phyloP scores from a whole-genome alignment of 2,888 invertebrate species.

The Ormia ochracea region DNA sequence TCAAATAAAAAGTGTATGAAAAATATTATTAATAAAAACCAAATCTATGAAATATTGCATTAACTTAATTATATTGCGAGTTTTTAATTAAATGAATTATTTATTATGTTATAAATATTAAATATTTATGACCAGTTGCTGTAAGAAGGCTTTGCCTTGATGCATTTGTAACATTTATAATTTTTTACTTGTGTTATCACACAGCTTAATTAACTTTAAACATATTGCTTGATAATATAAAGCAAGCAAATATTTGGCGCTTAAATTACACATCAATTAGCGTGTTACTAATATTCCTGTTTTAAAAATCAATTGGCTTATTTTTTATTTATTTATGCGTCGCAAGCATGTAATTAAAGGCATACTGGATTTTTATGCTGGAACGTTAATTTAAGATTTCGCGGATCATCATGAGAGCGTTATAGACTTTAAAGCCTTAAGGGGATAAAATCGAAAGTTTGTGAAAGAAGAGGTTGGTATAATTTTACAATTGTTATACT shows the following conservation, averaged over 20 bases:
- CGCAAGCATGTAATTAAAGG: too few species aligned
- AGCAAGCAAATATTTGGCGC: constrained; percentile 26
- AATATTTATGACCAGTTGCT: constrained; percentile 8
- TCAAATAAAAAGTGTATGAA: background rate
- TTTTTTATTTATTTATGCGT: background rate
- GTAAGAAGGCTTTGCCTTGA: background rate
- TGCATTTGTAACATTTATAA: background rate
- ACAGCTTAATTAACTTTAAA: constrained; percentile 25
- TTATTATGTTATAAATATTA: constrained; percentile 39
- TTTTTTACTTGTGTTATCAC: background rate
- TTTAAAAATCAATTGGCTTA: background rate
- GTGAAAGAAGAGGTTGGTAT: too few species aligned
- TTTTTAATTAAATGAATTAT: constrained; percentile 45
- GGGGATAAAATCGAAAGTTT: too few species aligned
- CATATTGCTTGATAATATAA: constrained; percentile 24
- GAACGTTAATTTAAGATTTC: too few species aligned
- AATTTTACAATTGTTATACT: too few species aligned
- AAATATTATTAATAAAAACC: background rate
- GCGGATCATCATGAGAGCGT: too few species aligned
- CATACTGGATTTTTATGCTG: too few species aligned
- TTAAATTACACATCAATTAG: constrained; percentile 42
- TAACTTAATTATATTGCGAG: constrained; percentile 47
- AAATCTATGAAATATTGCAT: background rate
- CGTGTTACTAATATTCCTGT: background rate
- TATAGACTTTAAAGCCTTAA: too few species aligned